Evolutionary conservation across 2,888 invertebrate genomes (phyloP).

Genomic region (Dryomyza anilis): DNA sequence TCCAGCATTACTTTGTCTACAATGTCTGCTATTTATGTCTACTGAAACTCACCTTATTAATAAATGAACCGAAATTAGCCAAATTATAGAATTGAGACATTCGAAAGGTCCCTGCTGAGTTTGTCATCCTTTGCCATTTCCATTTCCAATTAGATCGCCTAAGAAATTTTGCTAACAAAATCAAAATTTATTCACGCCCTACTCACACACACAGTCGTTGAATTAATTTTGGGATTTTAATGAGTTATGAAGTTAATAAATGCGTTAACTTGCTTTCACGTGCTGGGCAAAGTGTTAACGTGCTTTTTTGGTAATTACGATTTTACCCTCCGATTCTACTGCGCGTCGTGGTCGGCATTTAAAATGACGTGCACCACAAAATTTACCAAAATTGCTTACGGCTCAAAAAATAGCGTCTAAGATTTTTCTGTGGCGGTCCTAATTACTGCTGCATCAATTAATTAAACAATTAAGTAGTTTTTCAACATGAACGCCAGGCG

Average conservation of each 20-base stretch:
- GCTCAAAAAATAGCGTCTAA: background rate
- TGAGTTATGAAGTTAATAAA: slow-evolving; percentile 14
- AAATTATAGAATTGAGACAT: too few relatives aligned
- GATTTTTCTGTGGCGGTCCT: slow-evolving; percentile 1
- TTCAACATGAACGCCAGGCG: slow-evolving; percentile 4
- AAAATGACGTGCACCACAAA: background rate
- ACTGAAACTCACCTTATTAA: too few relatives aligned
- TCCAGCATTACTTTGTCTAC: too few relatives aligned
- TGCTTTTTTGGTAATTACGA: slow-evolving; percentile 11
- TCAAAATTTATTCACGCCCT: too few relatives aligned
- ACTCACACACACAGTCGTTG: too few relatives aligned
- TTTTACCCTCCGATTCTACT: background rate
- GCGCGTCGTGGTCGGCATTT: background rate
- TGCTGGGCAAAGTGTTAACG: slow-evolving; percentile 5
- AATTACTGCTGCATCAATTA: slow-evolving; percentile 24
- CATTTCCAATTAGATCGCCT: too few relatives aligned
- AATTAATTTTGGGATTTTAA: slow-evolving; percentile 5
- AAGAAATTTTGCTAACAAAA: too few relatives aligned
- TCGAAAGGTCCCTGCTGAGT: too few relatives aligned
- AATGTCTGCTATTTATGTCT: too few relatives aligned
- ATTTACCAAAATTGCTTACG: background rate
- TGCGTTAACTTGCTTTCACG: slow-evolving; percentile 1
- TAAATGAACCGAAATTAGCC: too few relatives aligned
- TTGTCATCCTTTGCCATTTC: too few relatives aligned
- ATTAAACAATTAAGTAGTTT: slow-evolving; percentile 23